These are phyloP conservation scores for Sycophaga agraensis DNA, from an alignment of 1,140 invertebrate species.

Conservation along the genomic window DNA sequence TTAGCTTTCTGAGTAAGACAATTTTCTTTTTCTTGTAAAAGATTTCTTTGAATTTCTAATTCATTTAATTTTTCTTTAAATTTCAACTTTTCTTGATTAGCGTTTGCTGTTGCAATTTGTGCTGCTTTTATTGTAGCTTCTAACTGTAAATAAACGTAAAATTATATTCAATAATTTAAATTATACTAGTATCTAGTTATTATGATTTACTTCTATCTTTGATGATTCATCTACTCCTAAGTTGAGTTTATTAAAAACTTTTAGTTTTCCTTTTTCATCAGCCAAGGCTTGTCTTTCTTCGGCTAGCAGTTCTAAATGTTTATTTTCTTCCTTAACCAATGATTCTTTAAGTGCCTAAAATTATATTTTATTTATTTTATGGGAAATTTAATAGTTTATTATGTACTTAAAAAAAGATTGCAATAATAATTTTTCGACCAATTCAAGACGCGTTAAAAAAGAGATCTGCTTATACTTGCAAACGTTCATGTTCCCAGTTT, in stretches of 20 bases:
- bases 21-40: conserved; percentile 43
- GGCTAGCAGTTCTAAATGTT: conserved; percentile 39
- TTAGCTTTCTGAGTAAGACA: conserved; percentile 44
- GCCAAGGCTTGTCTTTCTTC: conserved; percentile 44
- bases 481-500: conserved; percentile 47
- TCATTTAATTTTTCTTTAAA: conserved; percentile 48
- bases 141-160: conserved; percentile 35
- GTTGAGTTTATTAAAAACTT: conserved; percentile 44
- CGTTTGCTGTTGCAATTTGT: conserved; percentile 38
- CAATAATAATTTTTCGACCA: background rate
- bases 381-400: background rate
- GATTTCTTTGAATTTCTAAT: conserved; percentile 39
- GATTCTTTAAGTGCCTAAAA: conserved; percentile 44
- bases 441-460: background rate
- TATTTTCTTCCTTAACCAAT: conserved; percentile 48
- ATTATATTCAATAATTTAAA: background rate
- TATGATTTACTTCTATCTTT: conserved; percentile 44
- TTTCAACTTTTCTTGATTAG: conserved; percentile 42
- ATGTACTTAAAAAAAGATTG: background rate
- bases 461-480: too few species aligned
- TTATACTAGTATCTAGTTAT: background rate
- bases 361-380: too few species aligned
- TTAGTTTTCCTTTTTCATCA: conserved; percentile 43
- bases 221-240: conserved; percentile 37
- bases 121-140: conserved; percentile 48